Base-by-base conservation (phyloP, 2,888 invertebrate species). In the Microctonus aethiopoides region DNA sequence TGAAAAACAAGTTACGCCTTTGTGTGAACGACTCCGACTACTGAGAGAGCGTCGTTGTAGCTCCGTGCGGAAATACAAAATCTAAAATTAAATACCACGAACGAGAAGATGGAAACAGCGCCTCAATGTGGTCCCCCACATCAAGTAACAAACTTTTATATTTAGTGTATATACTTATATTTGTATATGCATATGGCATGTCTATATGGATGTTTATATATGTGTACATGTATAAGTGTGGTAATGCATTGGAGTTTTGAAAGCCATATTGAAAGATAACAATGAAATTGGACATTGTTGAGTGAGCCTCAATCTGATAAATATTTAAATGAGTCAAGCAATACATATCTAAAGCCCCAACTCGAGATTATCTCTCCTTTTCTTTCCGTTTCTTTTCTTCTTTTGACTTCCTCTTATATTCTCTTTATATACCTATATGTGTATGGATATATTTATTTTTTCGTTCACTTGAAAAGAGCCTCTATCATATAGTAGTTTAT, bases 11-110 rank as follows among this genome's bases (percentile, higher is more conserved):
- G 68, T 65, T 68, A 16, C 7, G 57, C 32, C 70, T 71, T n/a
- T 57, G 59, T 68, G 69, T 60, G 72, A 69, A 68, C 75, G 71
- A 71, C 67, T 68, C n/a, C 67, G 72, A 69, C 67, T 61, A 72
- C 65, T 72, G 73, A 70, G 67, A 68, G 52, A 41, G 36, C 56
- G 60, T 32, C 72, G 62, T 39, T 72, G 59, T 67, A 71, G 76
- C 68, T 70, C 70, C 70, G 67, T 61, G 71, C 72, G 73, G 74
- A 75, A 76, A 76, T 75, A 76, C 72, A 72, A 76, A 80, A 79
- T 79, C 83, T 83, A 83, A 81, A 83, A 82, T 83, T 83, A 83
- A 81, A 79, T 46, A 79, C 72, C 52, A 29, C n/a, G 70, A 34
- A 41, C 24, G 52, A 69, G 57, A 41, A 39, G 60, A 46, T 39